These are phyloP conservation scores for Acanthaster planci DNA, from an alignment of 35 echinoderm and acorn worm species.

Conservation along the genomic window DNA sequence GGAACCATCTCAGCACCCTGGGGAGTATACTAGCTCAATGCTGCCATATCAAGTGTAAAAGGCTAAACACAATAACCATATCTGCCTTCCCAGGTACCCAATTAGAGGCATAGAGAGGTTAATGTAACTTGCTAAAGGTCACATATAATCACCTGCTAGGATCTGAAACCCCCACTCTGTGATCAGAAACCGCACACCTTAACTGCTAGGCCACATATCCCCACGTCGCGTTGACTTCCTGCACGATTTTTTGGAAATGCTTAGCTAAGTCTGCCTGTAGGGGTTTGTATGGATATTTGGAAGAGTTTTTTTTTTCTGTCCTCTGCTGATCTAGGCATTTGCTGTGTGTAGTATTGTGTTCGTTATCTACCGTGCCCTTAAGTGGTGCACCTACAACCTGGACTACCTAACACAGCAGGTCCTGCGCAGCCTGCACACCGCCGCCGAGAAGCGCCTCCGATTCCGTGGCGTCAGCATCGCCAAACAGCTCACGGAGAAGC, in stretches of 20 bases:
- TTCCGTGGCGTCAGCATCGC: conserved; percentile 58
- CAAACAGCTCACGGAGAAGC: conserved; percentile 77
- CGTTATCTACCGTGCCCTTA: conserved; percentile 80
- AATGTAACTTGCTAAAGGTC: too few relatives aligned
- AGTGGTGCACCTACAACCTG: conserved; percentile 95
- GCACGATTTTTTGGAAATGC: not conserved
- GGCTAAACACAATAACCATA: too few relatives aligned
- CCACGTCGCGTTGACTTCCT: too few relatives aligned
- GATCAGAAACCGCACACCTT: too few relatives aligned
- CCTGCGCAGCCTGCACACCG: conserved; percentile 46
- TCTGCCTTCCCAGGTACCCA: too few relatives aligned
- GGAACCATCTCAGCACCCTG: too few relatives aligned
- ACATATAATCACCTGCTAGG: too few relatives aligned
- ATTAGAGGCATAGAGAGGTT: too few relatives aligned
- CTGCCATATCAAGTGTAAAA: too few relatives aligned
- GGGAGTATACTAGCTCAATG: too few relatives aligned
- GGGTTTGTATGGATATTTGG: not conserved
- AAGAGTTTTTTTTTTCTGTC: not conserved
- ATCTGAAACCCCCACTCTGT: too few relatives aligned
- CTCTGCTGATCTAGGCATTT: conserved; percentile 69
- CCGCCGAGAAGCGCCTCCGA: conserved; percentile 71
- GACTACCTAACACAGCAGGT: conserved; percentile 76
- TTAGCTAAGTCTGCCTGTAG: not conserved
- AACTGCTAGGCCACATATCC: not conserved
- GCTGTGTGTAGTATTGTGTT: conserved; percentile 89